Conservation (phyloP, 2,113 vertebrate species). For the Gulo gulo region DNA sequence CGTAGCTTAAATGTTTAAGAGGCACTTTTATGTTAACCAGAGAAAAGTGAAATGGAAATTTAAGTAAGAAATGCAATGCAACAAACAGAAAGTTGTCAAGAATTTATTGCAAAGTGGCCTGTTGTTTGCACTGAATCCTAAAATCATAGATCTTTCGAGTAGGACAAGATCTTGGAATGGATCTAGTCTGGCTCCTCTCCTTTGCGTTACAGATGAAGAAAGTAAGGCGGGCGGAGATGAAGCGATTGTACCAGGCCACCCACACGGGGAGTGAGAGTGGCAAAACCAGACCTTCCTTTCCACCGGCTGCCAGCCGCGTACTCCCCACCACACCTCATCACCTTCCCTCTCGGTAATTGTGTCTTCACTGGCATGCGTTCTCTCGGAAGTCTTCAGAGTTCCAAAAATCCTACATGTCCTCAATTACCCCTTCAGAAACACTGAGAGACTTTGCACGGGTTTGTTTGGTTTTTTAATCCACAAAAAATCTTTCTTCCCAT, state of each 20-base stretch:
- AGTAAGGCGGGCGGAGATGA: not conserved
- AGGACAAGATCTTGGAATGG: not conserved
- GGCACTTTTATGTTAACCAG: not conserved
- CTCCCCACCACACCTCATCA: not conserved
- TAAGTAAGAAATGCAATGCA: not conserved
- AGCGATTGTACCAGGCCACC: constrained; percentile 47
- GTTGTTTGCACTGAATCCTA: not conserved
- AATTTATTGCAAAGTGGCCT: not conserved
- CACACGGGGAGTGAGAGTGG: constrained; percentile 1
- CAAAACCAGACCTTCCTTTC: constrained; percentile 18
- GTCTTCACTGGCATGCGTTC: not conserved
- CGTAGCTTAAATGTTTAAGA: not conserved
- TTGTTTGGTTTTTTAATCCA: not conserved
- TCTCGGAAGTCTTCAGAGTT: not conserved
- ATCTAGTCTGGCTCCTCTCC: not conserved
- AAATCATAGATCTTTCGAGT: not conserved
- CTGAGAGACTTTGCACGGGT: not conserved
- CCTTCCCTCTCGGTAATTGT: not conserved
- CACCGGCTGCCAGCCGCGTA: not conserved
- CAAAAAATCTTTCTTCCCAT: not conserved
- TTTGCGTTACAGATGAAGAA: constrained; percentile 19
- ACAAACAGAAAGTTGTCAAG: not conserved
- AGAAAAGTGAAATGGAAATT: not conserved
- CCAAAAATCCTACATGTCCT: not conserved
- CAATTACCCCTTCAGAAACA: not conserved